Evolutionary conservation across 2,888 invertebrate species (phyloP).

Genomic region (Campaea margaritaria): DNA sequence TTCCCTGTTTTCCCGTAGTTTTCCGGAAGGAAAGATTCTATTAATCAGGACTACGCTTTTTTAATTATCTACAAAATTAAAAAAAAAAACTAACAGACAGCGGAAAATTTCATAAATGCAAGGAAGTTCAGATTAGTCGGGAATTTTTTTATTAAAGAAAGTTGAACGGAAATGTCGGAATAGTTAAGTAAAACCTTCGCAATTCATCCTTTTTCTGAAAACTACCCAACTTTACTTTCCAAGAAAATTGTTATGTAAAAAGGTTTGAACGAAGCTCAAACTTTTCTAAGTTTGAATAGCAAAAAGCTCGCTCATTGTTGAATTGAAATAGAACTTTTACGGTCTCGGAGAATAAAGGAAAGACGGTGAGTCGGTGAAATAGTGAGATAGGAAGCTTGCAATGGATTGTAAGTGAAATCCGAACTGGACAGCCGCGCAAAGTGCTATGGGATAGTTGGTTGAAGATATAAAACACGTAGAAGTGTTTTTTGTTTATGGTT

Average conservation of each 20-base stretch:
- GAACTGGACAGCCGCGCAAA: slow-evolving; percentile 32
- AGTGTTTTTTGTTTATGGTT: neutral
- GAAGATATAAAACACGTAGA: slow-evolving; percentile 18
- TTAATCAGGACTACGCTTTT: too few relatives aligned
- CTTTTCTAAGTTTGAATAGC: slow-evolving; percentile 9
- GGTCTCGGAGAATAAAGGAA: slow-evolving; percentile 19
- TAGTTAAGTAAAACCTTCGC: too few relatives aligned
- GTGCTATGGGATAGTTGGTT: slow-evolving; percentile 27
- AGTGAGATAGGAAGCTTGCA: slow-evolving; percentile 23
- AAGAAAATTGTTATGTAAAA: neutral
- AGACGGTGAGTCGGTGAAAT: slow-evolving; percentile 17
- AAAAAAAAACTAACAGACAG: too few relatives aligned
- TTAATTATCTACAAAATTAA: too few relatives aligned
- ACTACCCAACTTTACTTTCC: too few relatives aligned
- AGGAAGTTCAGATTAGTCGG: too few relatives aligned
- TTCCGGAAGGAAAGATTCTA: too few relatives aligned
- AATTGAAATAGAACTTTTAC: slow-evolving; percentile 23
- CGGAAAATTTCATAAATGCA: too few relatives aligned
- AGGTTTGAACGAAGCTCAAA: slow-evolving; percentile 6
- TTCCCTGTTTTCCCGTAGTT: too few relatives aligned
- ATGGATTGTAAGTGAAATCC: slow-evolving; percentile 44
- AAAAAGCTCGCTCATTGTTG: slow-evolving; percentile 25
- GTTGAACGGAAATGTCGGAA: too few relatives aligned
- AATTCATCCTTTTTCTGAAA: too few relatives aligned
- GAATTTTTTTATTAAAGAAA: too few relatives aligned